phyloP scores from a whole-genome alignment of 2,113 vertebrate genomes.

The Canis aureus region DNA sequence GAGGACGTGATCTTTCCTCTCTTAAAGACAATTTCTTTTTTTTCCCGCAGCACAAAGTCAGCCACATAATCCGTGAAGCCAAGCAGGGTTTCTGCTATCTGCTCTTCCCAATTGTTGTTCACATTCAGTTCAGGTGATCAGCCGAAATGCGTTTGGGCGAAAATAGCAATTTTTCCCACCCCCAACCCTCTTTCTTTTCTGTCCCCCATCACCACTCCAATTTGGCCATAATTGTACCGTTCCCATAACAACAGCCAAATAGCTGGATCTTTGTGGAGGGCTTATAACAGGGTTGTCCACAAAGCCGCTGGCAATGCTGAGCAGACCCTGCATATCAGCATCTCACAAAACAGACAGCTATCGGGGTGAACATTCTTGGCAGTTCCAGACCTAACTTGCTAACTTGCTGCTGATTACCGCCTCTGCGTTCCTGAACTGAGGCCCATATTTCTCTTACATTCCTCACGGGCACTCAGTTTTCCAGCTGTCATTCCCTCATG shows the following conservation, averaged over 20 bases:
- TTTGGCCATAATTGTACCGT: conserved; percentile 79
- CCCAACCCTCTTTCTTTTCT: conserved; percentile 50
- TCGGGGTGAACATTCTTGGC: background rate
- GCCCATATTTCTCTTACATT: background rate
- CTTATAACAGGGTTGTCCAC: conserved; percentile 54
- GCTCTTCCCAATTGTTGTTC: conserved; percentile 65
- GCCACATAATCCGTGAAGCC: background rate
- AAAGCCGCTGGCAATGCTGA: conserved; percentile 1
- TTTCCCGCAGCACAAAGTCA: background rate
- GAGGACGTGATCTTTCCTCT: conserved; percentile 59
- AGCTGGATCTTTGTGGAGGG: conserved; percentile 73
- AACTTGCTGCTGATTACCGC: background rate
- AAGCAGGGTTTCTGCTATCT: conserved; percentile 17
- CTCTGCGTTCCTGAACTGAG: background rate
- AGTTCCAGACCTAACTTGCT: conserved; percentile 3
- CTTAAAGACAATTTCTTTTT: background rate
- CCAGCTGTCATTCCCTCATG: conserved; percentile 3
- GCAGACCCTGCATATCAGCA: background rate
- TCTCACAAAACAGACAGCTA: conserved; percentile 58
- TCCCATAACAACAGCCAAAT: conserved; percentile 87
- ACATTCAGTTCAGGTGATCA: conserved; percentile 67
- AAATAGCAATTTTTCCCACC: conserved; percentile 73
- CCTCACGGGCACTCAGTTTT: background rate
- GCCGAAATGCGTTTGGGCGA: conserved; percentile 62
- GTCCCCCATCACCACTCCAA: conserved; percentile 73